A percentile compares a stretch with the other conserved stretches of the same genome.
Evolutionary conservation across 2,113 vertebrate species (phyloP).

Genomic region (Litocranius walleri): DNA sequence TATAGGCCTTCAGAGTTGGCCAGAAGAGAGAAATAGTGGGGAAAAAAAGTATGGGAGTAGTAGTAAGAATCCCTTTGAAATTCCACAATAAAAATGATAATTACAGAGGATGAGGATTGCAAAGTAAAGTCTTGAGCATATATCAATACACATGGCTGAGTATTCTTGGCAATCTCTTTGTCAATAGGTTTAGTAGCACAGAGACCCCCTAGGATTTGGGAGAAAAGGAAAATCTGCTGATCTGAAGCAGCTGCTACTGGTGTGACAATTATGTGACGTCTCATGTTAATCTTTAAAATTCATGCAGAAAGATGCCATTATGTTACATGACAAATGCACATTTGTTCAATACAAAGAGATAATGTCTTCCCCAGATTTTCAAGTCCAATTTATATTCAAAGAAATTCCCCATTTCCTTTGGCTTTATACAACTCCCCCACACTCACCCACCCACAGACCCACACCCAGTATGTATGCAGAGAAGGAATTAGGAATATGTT

Average conservation of each 20-base stretch:
- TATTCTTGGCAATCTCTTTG: background rate
- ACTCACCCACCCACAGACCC: background rate
- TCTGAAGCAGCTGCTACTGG: background rate
- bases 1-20: background rate
- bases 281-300: slow-evolving; percentile 8
- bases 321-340: background rate
- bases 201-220: background rate
- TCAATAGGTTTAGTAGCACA: background rate
- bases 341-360: slow-evolving; percentile 30
- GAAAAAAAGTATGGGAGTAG: background rate
- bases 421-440: background rate
- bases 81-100: background rate
- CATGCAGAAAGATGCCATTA: background rate
- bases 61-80: background rate
- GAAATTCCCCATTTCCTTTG: background rate
- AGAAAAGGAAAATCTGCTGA: background rate
- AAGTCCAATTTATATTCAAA: slow-evolving; percentile 35
- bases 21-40: background rate
- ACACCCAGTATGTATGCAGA: background rate
- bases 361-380: slow-evolving; percentile 7
- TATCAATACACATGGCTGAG: background rate
- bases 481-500: background rate
- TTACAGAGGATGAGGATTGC: background rate
- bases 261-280: background rate
- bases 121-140: background rate